Evolutionary conservation across 1,140 invertebrate species (phyloP).

Genomic region (Caenorhabditis brenneri): DNA sequence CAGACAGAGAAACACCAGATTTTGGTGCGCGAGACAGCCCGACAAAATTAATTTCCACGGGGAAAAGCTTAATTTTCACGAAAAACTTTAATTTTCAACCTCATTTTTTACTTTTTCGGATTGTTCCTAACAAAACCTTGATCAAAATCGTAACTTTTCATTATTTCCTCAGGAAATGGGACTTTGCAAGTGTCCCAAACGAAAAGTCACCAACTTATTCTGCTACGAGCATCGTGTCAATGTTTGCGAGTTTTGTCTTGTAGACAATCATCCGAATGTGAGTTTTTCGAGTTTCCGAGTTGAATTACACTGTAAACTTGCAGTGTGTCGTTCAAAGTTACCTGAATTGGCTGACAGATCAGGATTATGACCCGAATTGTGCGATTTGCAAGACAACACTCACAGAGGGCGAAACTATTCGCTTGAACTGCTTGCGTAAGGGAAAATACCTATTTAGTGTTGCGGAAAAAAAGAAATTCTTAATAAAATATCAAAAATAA

Average conservation of each 20-base stretch:
- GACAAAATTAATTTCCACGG: not conserved
- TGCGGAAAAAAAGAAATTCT: not conserved
- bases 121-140: not conserved
- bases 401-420: constrained; percentile 83
- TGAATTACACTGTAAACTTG: constrained; percentile 68
- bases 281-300: constrained; percentile 61
- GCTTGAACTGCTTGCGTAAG: constrained; percentile 74
- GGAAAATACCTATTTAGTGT: no score
- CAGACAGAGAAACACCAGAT: not conserved
- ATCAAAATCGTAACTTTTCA: not conserved
- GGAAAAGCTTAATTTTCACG: not conserved
- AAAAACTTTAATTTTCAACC: not conserved
- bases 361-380: constrained; percentile 90
- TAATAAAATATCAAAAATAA: no score
- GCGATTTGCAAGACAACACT: constrained; percentile 83
- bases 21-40: constrained; percentile 34
- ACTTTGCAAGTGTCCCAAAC: constrained; percentile 94
- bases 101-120: not conserved
- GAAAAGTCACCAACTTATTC: constrained; percentile 93
- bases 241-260: constrained; percentile 97
- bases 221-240: constrained; percentile 97
- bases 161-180: constrained; percentile 80
- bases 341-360: constrained; percentile 93
- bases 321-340: constrained; percentile 98
- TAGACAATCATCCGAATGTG: constrained; percentile 92